These are phyloP conservation scores for Lagopus leucura DNA, from an alignment of 2,113 vertebrate species.

Conservation along the genomic window DNA sequence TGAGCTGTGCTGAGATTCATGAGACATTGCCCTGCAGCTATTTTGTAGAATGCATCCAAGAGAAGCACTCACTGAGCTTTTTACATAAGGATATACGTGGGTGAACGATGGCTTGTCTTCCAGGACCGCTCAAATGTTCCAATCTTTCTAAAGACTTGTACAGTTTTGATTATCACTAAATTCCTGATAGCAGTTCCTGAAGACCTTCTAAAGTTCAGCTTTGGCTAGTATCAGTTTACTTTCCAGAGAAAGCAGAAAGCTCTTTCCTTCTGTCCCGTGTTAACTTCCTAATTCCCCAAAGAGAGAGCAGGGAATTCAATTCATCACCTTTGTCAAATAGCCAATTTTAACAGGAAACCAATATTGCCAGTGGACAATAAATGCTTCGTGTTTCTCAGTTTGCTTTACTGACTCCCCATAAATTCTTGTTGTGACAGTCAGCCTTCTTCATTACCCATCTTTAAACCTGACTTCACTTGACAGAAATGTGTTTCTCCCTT, in stretches of 20 bases:
- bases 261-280: conserved; percentile 22
- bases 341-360: conserved; percentile 63
- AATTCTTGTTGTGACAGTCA: conserved; percentile 38
- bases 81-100: background rate
- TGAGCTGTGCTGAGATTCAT: conserved; percentile 2
- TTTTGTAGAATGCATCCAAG: background rate
- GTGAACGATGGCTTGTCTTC: conserved; percentile 15
- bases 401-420: conserved; percentile 26
- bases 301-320: conserved; percentile 39
- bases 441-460: conserved; percentile 13
- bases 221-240: conserved; percentile 19
- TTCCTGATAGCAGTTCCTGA: conserved; percentile 22
- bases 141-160: background rate
- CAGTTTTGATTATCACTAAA: background rate
- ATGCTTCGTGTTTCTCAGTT: conserved; percentile 27
- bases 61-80: background rate
- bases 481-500: background rate
- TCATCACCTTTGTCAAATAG: conserved; percentile 47
- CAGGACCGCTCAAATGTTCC: background rate
- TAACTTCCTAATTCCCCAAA: conserved; percentile 15
- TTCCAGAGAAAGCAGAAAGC: background rate
- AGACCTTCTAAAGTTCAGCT: conserved; percentile 15
- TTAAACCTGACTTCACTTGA: background rate
- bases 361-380: conserved; percentile 60
- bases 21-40: background rate